Evolutionary conservation across 1,140 invertebrate genomes (phyloP), one percentile per base, ranked within the genome.

Genomic region (Danaus melanippus): DNA sequence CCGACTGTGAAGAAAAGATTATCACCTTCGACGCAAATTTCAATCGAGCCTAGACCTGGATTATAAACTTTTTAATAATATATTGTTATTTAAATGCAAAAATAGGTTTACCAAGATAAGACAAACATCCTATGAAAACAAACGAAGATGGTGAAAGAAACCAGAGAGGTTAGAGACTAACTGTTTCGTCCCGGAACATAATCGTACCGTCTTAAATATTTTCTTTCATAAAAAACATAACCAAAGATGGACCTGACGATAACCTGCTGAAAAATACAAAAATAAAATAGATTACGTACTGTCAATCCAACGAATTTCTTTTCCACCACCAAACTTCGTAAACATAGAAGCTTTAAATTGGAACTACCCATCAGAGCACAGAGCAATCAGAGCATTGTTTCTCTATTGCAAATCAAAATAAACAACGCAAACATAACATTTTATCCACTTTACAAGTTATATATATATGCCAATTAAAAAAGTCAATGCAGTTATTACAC

Each of bases 51-150:
- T 51, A 42, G 44, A 50, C 7, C 40, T 32, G 7, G 10, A 42
- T 4, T 11, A 46, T 11, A 52, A 57, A 11, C n/a, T 11, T n/a
- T n/a, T n/a, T 46, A 21, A 42, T 47, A 41, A 5, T 54, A 17
- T 40, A 41, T 44, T 44, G 45, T 12, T 44, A 47, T 5, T 54
- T 54, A 6, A 54, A 54, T 42, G 53, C 53, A 6, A 15, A 46
- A 11, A 40, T 54, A 41, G 53, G 53, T 3, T 15, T 39, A 21
- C 12, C 39, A 3, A 51, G 44, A 41, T 11, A 49, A 50, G 46
- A 50, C 32, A 32, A 45, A 50, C 32, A 40, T 17, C 17, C 11
- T 8, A 42, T 17, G 11, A 42, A 42, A 47, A 8, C 8, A 42
- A 10, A 48, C 12, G 46, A 46, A 10, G 41, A 21, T 12, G 53